phyloP scores from a whole-genome alignment of 2,797 vertebrate genomes.

The Sebastes minor region DNA sequence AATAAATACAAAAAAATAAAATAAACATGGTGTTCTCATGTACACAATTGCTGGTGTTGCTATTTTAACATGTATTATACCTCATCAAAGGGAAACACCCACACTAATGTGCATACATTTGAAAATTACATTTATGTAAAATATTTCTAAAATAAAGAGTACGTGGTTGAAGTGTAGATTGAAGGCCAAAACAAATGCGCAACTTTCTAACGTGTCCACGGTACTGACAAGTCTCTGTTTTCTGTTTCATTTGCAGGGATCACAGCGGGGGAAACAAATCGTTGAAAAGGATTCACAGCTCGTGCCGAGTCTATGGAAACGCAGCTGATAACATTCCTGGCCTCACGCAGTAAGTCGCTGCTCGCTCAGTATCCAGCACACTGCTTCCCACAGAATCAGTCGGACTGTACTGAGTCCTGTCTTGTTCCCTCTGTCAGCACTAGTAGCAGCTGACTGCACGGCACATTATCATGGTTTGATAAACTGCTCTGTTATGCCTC shows the following conservation, averaged over 20 bases:
- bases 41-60: neutral
- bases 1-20: too few species aligned
- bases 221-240: neutral
- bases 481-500: neutral
- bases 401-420: slow-evolving; percentile 5
- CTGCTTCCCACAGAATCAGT: neutral
- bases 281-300: slow-evolving; percentile 84
- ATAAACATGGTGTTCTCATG: neutral
- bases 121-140: neutral
- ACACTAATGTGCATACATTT: neutral
- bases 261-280: slow-evolving; percentile 94
- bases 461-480: slow-evolving; percentile 12
- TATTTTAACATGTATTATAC: neutral
- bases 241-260: slow-evolving; percentile 82
- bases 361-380: neutral
- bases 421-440: slow-evolving; percentile 25
- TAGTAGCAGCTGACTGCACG: slow-evolving; percentile 49
- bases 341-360: slow-evolving; percentile 91
- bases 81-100: neutral
- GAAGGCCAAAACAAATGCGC: neutral
- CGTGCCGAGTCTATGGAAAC: slow-evolving; percentile 93
- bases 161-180: neutral
- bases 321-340: slow-evolving; percentile 92
- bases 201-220: neutral
- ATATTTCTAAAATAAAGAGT: neutral